Evolutionary conservation across 30 jellyfish, hydroid and myxozoan genomes (phyloP).

Genomic region (Haliclystus octoradiatus): DNA sequence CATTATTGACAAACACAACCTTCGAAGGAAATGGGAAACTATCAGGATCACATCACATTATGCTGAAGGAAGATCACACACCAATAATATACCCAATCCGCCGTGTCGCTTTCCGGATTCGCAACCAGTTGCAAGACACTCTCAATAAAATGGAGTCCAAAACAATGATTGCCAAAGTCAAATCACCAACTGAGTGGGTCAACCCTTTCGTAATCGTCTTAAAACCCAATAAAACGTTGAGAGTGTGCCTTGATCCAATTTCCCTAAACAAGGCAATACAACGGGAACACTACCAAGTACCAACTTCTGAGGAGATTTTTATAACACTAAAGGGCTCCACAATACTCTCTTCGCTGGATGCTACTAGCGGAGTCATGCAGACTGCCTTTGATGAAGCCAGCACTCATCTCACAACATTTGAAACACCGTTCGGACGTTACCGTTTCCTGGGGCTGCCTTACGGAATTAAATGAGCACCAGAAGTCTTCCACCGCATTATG

Average conservation of each 20-base stretch:
- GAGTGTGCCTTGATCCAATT: background rate
- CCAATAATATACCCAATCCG: background rate
- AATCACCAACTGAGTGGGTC: background rate
- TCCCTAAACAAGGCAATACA: constrained; percentile 3
- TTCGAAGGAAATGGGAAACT: background rate
- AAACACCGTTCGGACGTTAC: constrained; percentile 37
- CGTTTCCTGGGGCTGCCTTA: constrained; percentile 16
- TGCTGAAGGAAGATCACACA: background rate
- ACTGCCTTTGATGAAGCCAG: constrained; percentile 3
- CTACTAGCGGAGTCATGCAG: constrained; percentile 29
- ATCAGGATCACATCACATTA: background rate
- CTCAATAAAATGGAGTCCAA: background rate
- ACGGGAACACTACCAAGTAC: constrained; percentile 9
- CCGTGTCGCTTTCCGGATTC: background rate
- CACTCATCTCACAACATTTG: too few species aligned
- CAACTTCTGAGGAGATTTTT: constrained; percentile 20
- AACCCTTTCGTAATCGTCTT: background rate
- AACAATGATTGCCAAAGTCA: background rate
- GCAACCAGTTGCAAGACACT: background rate
- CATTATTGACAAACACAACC: background rate
- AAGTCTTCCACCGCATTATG: too few species aligned
- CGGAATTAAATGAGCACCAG: constrained; percentile 28
- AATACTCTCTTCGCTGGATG: constrained; percentile 27
- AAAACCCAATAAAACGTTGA: background rate
- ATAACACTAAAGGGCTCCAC: constrained; percentile 30